Percentiles rank a stretch among this genome's conserved stretches.
Conservation (phyloP, 2,113 vertebrate species). For the Tenrec ecaudatus region DNA sequence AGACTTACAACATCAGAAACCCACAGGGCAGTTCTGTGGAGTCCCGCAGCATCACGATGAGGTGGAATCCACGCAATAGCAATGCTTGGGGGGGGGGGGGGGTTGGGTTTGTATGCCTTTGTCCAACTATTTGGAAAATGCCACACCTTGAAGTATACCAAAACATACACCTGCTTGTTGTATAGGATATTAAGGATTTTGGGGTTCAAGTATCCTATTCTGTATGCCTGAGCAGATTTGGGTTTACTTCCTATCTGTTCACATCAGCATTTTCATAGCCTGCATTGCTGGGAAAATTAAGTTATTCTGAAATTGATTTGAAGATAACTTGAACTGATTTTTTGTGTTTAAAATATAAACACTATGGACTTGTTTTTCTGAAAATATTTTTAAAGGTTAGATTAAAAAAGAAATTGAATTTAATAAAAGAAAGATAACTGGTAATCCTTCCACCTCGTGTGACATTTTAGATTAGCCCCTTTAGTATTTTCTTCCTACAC, state of each 20-base stretch:
- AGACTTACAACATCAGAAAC: too few species aligned
- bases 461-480: neutral
- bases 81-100: too few species aligned
- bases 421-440: neutral
- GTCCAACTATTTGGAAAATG: too few species aligned
- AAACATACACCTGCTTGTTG: too few species aligned
- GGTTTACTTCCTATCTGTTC: slow-evolving; percentile 1
- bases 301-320: slow-evolving; percentile 25
- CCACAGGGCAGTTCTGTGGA: too few species aligned
- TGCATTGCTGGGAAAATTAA: neutral
- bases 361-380: neutral
- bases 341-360: neutral
- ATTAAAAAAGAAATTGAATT: neutral
- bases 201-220: neutral
- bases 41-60: too few species aligned
- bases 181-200: neutral
- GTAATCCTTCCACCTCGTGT: neutral
- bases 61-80: too few species aligned
- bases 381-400: neutral
- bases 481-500: neutral
- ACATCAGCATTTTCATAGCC: neutral
- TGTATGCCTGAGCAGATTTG: neutral
- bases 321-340: slow-evolving; percentile 10
- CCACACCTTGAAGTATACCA: too few species aligned
- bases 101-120: too few species aligned